Evolutionary conservation across 2,888 invertebrate genomes (phyloP), one percentile per base, ranked within the genome.

Genomic region (Ichneumon xanthorius): DNA sequence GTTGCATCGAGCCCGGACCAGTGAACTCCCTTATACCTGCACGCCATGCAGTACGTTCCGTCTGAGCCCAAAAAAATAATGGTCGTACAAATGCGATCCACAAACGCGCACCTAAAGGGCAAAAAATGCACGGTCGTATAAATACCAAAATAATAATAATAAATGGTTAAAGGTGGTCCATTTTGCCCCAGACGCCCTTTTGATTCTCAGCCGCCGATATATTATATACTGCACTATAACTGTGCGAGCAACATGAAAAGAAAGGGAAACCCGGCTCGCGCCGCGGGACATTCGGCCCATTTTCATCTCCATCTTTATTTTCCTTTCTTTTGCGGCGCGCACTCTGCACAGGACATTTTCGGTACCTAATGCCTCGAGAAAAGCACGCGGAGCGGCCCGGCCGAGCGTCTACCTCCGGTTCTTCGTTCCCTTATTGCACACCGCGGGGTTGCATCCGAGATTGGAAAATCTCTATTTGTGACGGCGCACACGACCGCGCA

Each of bases 41-140:
- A 55, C 45, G 16, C 45, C 45, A 58, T 30, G 58, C 50, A 50
- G 67, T 71, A 73, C 53, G 68, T 26, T 76, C 65, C 76, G 83
- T 79, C 53, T 65, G 79, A 73, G 67, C 55, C 26, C 33, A 61
- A 79, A 79, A 37, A 79, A 81, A 81, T 50, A 73, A 80, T 77
- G 58, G 67, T 67, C 50, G 58, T 68, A 70, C 71, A 61, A 65
- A 63, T 75, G 78, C 78, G 81, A 85, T 78, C 73, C 63, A 85
- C 68, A 81, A 85, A 81, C 53, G 71, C 77, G 73, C 81, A 68
- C 53, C 50, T 73, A 70, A 73, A 26, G 26, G 26, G 26, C 26
- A 26, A 26, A 30, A 30, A 61, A 58, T 26, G 7, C 1, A 61
- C 26, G 11, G 16, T 4, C 50, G 16, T 26, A 26, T 30, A 61